Conservation (phyloP, 2,113 vertebrate species). For the Cololabis saira region DNA sequence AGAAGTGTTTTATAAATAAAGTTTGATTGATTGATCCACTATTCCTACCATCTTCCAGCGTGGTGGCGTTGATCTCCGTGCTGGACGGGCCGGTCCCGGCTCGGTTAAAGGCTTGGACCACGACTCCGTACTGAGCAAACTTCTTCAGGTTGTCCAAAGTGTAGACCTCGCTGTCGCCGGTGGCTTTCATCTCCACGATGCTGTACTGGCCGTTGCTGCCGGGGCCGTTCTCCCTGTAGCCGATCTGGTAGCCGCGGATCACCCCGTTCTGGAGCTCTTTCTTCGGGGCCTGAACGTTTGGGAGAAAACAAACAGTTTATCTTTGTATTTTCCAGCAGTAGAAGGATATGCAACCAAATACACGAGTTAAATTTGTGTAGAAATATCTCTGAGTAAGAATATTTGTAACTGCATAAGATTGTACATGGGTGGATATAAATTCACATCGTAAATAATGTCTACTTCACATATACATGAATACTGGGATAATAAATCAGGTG, state of each 20-base stretch:
- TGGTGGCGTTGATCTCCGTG: conserved; percentile 98
- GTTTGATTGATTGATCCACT: too few relatives aligned
- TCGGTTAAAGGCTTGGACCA: conserved; percentile 97
- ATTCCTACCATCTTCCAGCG: conserved; percentile 88
- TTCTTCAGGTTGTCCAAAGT: conserved; percentile 98
- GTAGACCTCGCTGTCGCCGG: conserved; percentile 96
- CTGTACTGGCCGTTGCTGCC: conserved; percentile 98
- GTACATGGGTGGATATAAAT: too few relatives aligned
- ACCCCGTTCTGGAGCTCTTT: conserved; percentile 97
- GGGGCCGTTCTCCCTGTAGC: conserved; percentile 95
- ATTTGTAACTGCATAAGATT: too few relatives aligned
- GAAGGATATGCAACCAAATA: background rate
- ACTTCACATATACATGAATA: too few relatives aligned
- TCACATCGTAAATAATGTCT: too few relatives aligned
- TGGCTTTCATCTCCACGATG: conserved; percentile 99
- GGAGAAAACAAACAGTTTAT: background rate
- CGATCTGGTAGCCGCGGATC: conserved; percentile 98
- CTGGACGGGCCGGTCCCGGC: conserved; percentile 96
- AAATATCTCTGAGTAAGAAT: too few relatives aligned
- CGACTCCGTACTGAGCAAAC: conserved; percentile 96
- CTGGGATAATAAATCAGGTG: too few relatives aligned
- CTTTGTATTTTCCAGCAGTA: background rate
- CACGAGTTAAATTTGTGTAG: too few relatives aligned
- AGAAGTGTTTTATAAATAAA: too few relatives aligned
- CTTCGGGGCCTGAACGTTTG: conserved; percentile 87